phyloP scores from a whole-genome alignment of 2,888 invertebrate species.

The Timandra comae region DNA sequence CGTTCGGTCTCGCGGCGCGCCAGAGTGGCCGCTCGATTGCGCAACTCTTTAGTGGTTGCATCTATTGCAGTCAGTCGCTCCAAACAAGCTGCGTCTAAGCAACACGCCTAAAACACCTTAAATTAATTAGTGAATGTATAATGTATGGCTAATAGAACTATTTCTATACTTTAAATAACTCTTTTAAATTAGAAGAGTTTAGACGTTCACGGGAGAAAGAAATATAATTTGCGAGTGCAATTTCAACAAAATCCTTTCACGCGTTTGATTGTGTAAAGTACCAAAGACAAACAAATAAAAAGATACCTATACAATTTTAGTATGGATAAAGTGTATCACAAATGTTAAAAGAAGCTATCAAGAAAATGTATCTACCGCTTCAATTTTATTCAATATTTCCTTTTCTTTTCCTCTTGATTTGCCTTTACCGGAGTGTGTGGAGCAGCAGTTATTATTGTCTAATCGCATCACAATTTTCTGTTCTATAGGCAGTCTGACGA shows the following conservation, averaged over 20 bases:
- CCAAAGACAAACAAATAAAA: too few relatives aligned
- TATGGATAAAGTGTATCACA: too few relatives aligned
- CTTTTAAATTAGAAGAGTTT: too few relatives aligned
- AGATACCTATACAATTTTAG: too few relatives aligned
- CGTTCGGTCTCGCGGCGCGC: slow-evolving; percentile 53
- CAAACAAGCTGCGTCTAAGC: slow-evolving; percentile 37
- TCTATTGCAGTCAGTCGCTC: slow-evolving; percentile 41
- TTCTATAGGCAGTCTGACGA: slow-evolving; percentile 48
- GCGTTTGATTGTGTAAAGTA: too few relatives aligned
- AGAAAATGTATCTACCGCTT: slow-evolving; percentile 31
- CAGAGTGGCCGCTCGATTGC: slow-evolving; percentile 38
- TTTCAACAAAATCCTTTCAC: too few relatives aligned
- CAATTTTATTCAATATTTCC: slow-evolving; percentile 36
- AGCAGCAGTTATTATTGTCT: slow-evolving; percentile 20
- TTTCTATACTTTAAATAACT: too few relatives aligned
- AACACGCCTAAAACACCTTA: slow-evolving; percentile 55
- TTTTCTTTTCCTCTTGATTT: slow-evolving; percentile 18
- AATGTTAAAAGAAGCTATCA: too few relatives aligned
- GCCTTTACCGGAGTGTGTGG: slow-evolving; percentile 20
- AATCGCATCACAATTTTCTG: slow-evolving; percentile 48
- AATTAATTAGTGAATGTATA: too few relatives aligned
- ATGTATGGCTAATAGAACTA: too few relatives aligned
- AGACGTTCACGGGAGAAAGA: too few relatives aligned
- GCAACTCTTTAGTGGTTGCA: slow-evolving; percentile 34
- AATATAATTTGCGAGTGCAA: too few relatives aligned